Conservation (phyloP, 2,797 vertebrate species). For the Tenualosa thibaudeaui region DNA sequence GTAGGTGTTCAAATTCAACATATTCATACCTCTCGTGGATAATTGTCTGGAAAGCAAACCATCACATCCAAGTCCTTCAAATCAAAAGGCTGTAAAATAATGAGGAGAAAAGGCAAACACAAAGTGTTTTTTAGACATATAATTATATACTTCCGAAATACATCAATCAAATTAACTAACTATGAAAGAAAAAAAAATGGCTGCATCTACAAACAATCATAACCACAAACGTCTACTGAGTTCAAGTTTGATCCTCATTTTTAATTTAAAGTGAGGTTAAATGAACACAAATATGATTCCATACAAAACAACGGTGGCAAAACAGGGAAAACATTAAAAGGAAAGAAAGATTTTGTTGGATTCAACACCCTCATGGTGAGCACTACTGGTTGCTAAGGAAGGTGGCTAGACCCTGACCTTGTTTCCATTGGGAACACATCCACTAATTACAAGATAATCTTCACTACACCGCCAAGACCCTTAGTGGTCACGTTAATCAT, state of each 20-base stretch:
- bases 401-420: not conserved
- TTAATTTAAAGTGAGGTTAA: not conserved
- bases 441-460: not conserved
- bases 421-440: not conserved
- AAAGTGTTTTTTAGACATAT: not conserved
- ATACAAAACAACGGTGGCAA: not conserved
- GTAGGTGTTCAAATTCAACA: not conserved
- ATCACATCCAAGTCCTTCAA: constrained; percentile 78
- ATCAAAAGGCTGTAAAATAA: constrained; percentile 76
- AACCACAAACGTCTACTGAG: not conserved
- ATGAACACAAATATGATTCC: not conserved
- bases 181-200: not conserved
- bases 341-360: not conserved
- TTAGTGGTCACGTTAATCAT: not conserved
- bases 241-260: too few relatives aligned
- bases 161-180: not conserved
- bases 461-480: not conserved
- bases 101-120: constrained; percentile 29
- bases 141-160: not conserved
- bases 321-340: not conserved
- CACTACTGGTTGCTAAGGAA: not conserved
- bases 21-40: constrained; percentile 76
- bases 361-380: not conserved
- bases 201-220: not conserved
- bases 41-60: constrained; percentile 80